Evolutionary conservation across 2,888 invertebrate genomes (phyloP).

Genomic region (Gisinianus flammeolus): DNA sequence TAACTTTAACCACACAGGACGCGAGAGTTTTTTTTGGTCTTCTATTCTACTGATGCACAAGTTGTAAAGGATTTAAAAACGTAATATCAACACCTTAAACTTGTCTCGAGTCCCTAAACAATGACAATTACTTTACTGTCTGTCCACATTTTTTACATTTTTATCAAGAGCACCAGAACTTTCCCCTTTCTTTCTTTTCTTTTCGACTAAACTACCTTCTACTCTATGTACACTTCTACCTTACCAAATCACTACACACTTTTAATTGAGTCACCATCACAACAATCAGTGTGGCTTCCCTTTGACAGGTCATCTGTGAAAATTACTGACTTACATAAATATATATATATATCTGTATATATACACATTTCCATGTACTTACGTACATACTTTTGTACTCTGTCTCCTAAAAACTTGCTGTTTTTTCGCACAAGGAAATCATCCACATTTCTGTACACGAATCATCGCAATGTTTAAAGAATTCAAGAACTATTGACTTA

Average conservation of each 20-base stretch:
- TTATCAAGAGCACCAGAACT: not conserved
- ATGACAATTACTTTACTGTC: not conserved
- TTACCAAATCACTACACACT: not conserved
- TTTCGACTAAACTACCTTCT: not conserved
- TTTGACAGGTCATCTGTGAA: too few relatives aligned
- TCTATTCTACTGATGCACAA: not conserved
- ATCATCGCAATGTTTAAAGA: too few relatives aligned
- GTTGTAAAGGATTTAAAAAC: slow-evolving; percentile 31
- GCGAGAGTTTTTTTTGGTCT: not conserved
- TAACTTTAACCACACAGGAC: not conserved
- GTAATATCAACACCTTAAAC: slow-evolving; percentile 29
- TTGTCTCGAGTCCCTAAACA: slow-evolving; percentile 3
- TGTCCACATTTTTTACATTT: not conserved
- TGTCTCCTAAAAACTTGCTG: too few relatives aligned
- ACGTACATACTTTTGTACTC: too few relatives aligned
- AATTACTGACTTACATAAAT: too few relatives aligned
- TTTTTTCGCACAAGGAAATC: too few relatives aligned
- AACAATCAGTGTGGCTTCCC: not conserved
- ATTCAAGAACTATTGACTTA: too few relatives aligned
- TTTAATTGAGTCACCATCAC: not conserved
- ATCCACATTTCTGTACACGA: too few relatives aligned
- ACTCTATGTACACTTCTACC: not conserved
- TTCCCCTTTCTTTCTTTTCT: not conserved
- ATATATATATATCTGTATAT: too few relatives aligned
- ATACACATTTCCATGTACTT: too few relatives aligned